A percentile compares a stretch with the other conserved stretches of the same genome.
These are phyloP conservation scores for Micromesistius poutassou DNA, from an alignment of 2,797 vertebrate genomes.

Conservation along the genomic window DNA sequence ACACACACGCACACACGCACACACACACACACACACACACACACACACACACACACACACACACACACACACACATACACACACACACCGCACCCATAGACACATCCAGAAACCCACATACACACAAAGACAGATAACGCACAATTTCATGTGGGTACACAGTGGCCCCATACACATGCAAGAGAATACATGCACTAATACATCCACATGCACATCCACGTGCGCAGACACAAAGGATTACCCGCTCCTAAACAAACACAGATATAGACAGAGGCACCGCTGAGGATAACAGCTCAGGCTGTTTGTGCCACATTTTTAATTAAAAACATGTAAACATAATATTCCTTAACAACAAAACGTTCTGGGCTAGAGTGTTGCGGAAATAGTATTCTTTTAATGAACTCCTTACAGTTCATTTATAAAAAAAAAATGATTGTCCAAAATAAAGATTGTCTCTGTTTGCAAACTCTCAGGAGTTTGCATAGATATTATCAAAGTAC, in stretches of 20 bases:
- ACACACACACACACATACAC: constrained; percentile 33
- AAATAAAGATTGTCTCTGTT: not conserved
- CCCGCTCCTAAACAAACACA: not conserved
- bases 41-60: not conserved
- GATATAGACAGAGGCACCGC: not conserved
- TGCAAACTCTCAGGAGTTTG: too few relatives aligned
- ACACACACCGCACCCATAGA: constrained; percentile 8
- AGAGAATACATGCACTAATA: not conserved
- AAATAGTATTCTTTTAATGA: not conserved
- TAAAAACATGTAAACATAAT: not conserved
- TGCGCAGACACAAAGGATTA: not conserved
- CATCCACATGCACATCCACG: constrained; percentile 4
- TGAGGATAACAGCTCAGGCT: not conserved
- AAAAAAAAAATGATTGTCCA: not conserved
- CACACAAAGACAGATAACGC: not conserved
- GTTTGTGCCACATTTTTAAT: not conserved
- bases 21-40: not conserved
- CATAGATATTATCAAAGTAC: too few relatives aligned
- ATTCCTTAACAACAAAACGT: not conserved
- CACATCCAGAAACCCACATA: not conserved
- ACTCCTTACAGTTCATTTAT: not conserved
- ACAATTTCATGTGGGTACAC: too few relatives aligned
- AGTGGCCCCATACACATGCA: not conserved
- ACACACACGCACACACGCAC: not conserved
- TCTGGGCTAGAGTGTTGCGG: not conserved